These are phyloP conservation scores for Cassiopea andromeda DNA, from an alignment of 30 jellyfish, hydroid and myxozoan genomes.

Conservation along the genomic window DNA sequence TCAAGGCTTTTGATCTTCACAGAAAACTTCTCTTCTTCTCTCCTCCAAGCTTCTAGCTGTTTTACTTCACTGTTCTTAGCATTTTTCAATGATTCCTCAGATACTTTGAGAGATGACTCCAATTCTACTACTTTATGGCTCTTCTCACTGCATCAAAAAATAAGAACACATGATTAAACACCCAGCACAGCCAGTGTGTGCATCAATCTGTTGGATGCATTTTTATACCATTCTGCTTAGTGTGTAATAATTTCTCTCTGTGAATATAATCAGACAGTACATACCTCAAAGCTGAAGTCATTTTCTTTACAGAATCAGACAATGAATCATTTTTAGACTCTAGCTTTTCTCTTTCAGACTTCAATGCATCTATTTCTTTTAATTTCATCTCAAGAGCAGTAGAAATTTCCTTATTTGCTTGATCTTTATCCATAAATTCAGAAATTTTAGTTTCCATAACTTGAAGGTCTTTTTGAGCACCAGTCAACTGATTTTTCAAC, in stretches of 20 bases:
- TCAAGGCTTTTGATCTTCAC: background rate
- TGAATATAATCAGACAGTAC: background rate
- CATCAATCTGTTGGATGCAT: no score
- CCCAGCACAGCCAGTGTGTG: no score
- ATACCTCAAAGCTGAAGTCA: slow-evolving; percentile 45
- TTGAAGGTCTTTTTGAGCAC: background rate
- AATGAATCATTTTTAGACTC: slow-evolving; percentile 20
- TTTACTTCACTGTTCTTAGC: slow-evolving; percentile 16
- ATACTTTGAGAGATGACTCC: slow-evolving; percentile 19
- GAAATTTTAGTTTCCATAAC: background rate
- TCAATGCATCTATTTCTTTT: slow-evolving; percentile 8
- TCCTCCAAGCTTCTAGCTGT: background rate
- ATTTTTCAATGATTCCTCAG: slow-evolving; percentile 5
- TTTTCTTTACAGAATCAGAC: slow-evolving; percentile 46
- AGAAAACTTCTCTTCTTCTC: background rate
- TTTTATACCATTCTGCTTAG: no score
- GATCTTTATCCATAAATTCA: background rate
- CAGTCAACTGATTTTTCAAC: background rate
- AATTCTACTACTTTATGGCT: slow-evolving; percentile 8
- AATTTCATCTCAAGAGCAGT: background rate
- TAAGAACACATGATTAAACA: no score
- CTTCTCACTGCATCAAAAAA: slow-evolving; percentile 42
- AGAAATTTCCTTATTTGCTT: slow-evolving; percentile 1
- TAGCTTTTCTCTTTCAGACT: background rate
- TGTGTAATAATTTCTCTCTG: no score